Evolutionary conservation across 2,797 vertebrate species (phyloP).

Genomic region (Otus scops): DNA sequence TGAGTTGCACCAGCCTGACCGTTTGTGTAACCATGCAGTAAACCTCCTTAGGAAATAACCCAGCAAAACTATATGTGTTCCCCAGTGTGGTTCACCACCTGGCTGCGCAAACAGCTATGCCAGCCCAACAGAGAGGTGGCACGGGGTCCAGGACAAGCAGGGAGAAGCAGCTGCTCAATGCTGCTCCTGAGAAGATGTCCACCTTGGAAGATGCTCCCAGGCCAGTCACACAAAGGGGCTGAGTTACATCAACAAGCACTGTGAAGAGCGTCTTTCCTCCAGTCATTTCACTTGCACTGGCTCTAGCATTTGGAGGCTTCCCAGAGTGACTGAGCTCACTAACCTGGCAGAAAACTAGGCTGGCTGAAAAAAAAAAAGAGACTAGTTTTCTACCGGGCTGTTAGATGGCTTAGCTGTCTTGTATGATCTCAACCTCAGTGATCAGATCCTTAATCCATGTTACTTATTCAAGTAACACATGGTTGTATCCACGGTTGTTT

Average conservation of each 20-base stretch:
- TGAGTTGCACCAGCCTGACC: background rate
- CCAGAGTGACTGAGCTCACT: background rate
- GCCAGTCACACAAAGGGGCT: background rate
- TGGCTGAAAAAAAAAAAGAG: background rate
- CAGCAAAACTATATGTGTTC: background rate
- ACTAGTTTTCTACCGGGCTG: background rate
- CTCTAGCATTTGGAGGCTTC: background rate
- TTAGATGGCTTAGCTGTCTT: background rate
- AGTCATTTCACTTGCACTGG: background rate
- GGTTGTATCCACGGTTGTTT: accelerated
- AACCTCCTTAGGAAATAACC: background rate
- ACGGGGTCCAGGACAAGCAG: accelerated
- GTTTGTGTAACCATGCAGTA: background rate
- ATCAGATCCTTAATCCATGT: background rate
- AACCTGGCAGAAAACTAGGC: background rate
- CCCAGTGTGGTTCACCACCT: accelerated
- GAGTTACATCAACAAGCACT: background rate
- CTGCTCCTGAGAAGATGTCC: background rate
- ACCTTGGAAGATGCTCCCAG: background rate
- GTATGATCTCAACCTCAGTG: background rate
- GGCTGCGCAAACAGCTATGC: background rate
- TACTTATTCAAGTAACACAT: background rate
- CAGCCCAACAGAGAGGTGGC: background rate
- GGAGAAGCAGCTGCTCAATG: background rate
- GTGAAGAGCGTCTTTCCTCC: background rate